Base-by-base conservation (phyloP, 1,140 invertebrate genomes). In the Triops cancriformis region DNA sequence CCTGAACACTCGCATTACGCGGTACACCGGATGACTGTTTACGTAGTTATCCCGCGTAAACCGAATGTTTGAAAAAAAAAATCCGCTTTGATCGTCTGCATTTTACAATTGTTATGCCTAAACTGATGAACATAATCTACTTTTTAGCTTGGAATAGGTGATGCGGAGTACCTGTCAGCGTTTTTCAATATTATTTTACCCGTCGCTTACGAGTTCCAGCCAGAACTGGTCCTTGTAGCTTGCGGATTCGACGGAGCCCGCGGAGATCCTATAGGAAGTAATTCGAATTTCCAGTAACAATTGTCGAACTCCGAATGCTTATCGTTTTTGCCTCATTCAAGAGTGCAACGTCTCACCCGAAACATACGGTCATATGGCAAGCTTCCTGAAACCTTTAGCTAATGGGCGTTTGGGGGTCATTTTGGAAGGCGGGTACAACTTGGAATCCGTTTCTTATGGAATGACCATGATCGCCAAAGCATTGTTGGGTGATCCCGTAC, bases 391-490 rank as follows among this genome's bases (percentile, higher is more conserved):
- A 7, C 86, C 90, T 0, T 83, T 98, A 72, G 95, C 96, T 0
- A 90, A 91, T 81, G 96, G 96, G 1, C 89, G 89, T 75, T 82
- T 98, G 1, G 88, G 98, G 74, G 82, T 98, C 0, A 90, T 91
- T 64, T 86, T 98, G 0, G 97, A 99, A 87, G 96, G 95, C n/a
- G 96, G 96, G 6, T 98, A 98, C 85, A 96, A 97, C 83, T 86
- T 95, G 9, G 90, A 90, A 75, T 92, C 94, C 1, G 93, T 94
- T 77, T 90, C 94, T 0, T 91, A 95, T 81, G 89, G 91, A 0
- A 93, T 97, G 90, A 89, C 90, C 0, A 90, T 93, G 86, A 96
- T 95, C 84, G 91, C 91, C 0, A 94, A 94, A 85, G 90, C 94
- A 0, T 84, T 98, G 12, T 85, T 98, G 0, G 94, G 93, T 0